Base-by-base conservation (phyloP, 2,888 invertebrate genomes). In the Augochlorella aurata region DNA sequence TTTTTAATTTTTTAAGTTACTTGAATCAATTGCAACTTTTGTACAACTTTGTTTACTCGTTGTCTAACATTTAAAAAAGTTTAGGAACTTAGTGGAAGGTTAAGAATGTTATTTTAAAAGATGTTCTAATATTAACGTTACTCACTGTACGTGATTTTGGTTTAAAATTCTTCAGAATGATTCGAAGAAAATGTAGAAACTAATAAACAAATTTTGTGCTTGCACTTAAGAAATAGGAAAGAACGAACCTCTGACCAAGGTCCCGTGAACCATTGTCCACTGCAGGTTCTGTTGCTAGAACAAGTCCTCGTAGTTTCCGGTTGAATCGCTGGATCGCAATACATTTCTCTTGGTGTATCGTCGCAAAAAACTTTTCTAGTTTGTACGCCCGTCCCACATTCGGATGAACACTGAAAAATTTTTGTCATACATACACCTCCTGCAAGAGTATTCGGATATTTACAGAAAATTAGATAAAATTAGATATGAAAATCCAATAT, bases 181-280 rank as follows among this genome's bases (percentile, higher is more conserved):
- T 38, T 38, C 3, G 5, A 38, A 38, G 5, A 38, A 38, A 5
- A 1, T 58, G 7, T 0, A 16, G 16, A 24, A 24, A 24, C 14
- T 24, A 24, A 54, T 52, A 12, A 24, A 16, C 38, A 38, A 38
- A 38, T 38, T 7, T 49, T 8, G 1, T 10, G 47, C 14, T 49
- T 49, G 12, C 3, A 49, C 12, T 49, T 1, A 14, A 49, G 14
- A 49, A 49, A 10, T 14, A 49, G 0, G 8, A 49, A 14, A 49
- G 14, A 38, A 69, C 68, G 24, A 72, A 92, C 92, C 84, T 89
- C 85, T 2, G 95, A 94, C 96, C 97, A 97, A 0, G 96, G 96
- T 52, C 98, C 97, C 10, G 96, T 95, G 91, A 97, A 98, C 98
- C 98, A 98, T 89, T 97, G 96, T 0, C 97, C 97, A 93, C 90